Evolutionary conservation across 2,888 invertebrate genomes (phyloP), one percentile per base, ranked within the genome.

Genomic region (Aelia acuminata): DNA sequence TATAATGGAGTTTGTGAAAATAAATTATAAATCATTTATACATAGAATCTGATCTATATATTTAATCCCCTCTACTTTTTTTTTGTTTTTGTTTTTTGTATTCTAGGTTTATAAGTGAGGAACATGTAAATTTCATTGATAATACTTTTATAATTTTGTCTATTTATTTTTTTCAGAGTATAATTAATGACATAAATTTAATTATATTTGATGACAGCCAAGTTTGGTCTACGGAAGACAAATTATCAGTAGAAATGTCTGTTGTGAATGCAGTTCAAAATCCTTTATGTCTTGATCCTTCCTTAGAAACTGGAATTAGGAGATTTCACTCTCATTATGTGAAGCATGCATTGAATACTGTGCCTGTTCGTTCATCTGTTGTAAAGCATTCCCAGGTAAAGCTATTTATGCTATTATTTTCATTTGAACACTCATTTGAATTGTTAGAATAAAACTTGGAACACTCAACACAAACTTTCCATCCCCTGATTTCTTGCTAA

Each of bases 221-320:
- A 90, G 91, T 93, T 53, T 96, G 96, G 95, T 95, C 95, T 48
- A 94, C 94, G 43, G 96, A 97, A 90, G 97, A 97, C 91, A 94
- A 95, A 89, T 94, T 96, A 88, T 94, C 95, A 86, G 93, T 97
- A 89, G 98, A 98, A 92, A 96, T 97, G 90, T 96, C 97, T 91
- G 92, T 98, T 89, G 95, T 98, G 63, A 94, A 97, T 91, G 96
- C 97, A 22, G 96, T 97, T 8, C 95, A 96, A 90, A 97, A 97
- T 22, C 97, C 96, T 10, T 93, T 98, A 53, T 98, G 98, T 92
- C 94, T 98, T 87, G 98, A 98, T 93, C 97, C 98, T 7, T 95
- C 96, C 91, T 97, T 97, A 4, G 94, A 96, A 47, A 95, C 97
- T 75, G 96, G 96, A 48, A 93, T 96, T 86, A 94, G 96, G 89